These are phyloP conservation scores for Tipula helvola DNA, from an alignment of 2,888 invertebrate genomes.

Conservation along the genomic window DNA sequence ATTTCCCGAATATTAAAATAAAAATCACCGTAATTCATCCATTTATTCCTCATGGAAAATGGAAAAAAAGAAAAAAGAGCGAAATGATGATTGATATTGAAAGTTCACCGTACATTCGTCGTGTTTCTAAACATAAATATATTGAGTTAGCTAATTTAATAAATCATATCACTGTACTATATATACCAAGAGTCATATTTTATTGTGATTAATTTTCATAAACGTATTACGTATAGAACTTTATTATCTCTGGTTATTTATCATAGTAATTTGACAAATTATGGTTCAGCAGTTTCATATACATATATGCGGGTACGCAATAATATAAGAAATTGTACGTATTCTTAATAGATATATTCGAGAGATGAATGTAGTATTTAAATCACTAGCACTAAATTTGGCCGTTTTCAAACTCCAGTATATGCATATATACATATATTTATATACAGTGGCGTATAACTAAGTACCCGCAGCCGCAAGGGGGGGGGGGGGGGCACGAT, in stretches of 20 bases:
- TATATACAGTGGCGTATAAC: too few relatives aligned
- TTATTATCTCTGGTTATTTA: background rate
- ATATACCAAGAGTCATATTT: background rate
- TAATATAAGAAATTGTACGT: background rate
- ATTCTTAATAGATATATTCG: background rate
- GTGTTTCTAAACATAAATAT: background rate
- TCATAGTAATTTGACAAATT: conserved; percentile 4
- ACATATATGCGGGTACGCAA: background rate
- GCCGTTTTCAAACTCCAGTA: background rate
- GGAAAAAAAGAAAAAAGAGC: background rate
- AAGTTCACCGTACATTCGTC: background rate
- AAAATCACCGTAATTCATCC: background rate
- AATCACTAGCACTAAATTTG: background rate
- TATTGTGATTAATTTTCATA: background rate
- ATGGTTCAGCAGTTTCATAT: background rate
- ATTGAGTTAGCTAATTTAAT: background rate
- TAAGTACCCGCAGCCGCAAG: too few relatives aligned
- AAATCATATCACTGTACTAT: background rate
- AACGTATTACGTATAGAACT: background rate
- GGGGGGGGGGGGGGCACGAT: too few relatives aligned
- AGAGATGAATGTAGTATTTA: background rate
- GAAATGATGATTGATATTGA: background rate
- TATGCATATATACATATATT: background rate
- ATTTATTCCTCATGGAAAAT: background rate
- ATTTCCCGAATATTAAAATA: background rate